Percentiles rank a stretch among this genome's conserved stretches.
Evolutionary conservation across 2,113 vertebrate genomes (phyloP).

Genomic region (Tetrax tetrax): DNA sequence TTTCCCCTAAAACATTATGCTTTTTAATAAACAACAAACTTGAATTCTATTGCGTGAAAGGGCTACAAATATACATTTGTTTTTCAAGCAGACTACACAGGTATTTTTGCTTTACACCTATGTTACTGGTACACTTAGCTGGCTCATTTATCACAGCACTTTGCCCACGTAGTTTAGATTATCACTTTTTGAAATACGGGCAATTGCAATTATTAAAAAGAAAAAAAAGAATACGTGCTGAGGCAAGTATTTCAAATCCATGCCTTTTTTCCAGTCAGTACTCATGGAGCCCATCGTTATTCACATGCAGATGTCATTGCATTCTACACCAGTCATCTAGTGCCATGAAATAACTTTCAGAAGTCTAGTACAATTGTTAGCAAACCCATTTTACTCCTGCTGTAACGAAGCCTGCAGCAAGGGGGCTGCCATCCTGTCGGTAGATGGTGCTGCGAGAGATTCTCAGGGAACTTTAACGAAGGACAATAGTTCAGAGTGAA

Average conservation of each 20-base stretch:
- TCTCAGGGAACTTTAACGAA: slow-evolving; percentile 42
- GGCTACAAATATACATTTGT: slow-evolving; percentile 82
- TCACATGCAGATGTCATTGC: slow-evolving; percentile 16
- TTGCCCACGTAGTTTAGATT: slow-evolving; percentile 59
- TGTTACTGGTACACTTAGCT: slow-evolving; percentile 65
- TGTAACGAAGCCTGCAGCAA: slow-evolving; percentile 31
- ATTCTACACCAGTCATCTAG: slow-evolving; percentile 51
- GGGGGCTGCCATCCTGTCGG: slow-evolving; percentile 66
- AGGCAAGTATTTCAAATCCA: slow-evolving; percentile 41
- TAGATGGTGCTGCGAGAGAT: slow-evolving; percentile 72
- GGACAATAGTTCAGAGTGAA: slow-evolving; percentile 59
- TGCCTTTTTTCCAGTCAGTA: background rate
- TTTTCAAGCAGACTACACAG: slow-evolving; percentile 80
- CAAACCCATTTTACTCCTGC: slow-evolving; percentile 23
- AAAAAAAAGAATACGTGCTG: background rate
- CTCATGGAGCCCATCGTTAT: slow-evolving; percentile 54
- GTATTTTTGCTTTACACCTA: slow-evolving; percentile 78
- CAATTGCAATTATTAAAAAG: background rate
- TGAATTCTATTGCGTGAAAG: slow-evolving; percentile 78
- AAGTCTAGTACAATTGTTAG: slow-evolving; percentile 40
- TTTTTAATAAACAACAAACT: slow-evolving; percentile 79
- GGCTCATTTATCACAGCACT: slow-evolving; percentile 66
- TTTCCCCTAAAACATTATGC: slow-evolving; percentile 74
- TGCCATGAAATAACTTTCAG: background rate
- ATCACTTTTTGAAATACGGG: slow-evolving; percentile 37